phyloP scores from a whole-genome alignment of 2,113 vertebrate genomes.

The Microcebus griseorufus region DNA sequence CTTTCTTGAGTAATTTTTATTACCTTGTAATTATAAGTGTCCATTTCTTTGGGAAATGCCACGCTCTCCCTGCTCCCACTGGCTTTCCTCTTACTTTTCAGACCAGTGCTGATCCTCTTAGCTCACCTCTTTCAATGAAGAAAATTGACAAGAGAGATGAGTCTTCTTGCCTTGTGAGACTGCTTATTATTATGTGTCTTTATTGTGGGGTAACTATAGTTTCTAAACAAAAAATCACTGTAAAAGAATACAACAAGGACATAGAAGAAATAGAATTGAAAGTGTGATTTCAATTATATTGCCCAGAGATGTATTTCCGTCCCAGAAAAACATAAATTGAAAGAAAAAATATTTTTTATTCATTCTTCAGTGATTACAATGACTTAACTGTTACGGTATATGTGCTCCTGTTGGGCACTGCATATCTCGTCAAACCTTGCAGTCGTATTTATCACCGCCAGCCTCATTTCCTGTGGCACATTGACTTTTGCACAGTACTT shows the following conservation, averaged over 20 bases:
- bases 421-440: neutral
- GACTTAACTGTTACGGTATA: neutral
- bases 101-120: neutral
- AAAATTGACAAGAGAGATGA: neutral
- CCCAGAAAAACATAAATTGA: neutral
- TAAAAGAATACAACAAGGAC: neutral
- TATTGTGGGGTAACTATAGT: neutral
- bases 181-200: neutral
- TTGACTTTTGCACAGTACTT: neutral
- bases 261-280: neutral
- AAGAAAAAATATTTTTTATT: neutral
- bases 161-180: neutral
- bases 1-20: neutral
- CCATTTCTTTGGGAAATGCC: neutral
- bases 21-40: neutral
- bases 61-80: neutral
- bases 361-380: neutral
- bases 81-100: neutral
- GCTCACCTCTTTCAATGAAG: neutral
- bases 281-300: neutral
- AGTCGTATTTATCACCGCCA: rapidly evolving
- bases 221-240: neutral
- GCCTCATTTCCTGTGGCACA: neutral
- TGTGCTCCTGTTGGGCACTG: neutral
- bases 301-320: neutral